Base-by-base conservation (phyloP, 2,113 vertebrate species). In the Tetrao urogallus region DNA sequence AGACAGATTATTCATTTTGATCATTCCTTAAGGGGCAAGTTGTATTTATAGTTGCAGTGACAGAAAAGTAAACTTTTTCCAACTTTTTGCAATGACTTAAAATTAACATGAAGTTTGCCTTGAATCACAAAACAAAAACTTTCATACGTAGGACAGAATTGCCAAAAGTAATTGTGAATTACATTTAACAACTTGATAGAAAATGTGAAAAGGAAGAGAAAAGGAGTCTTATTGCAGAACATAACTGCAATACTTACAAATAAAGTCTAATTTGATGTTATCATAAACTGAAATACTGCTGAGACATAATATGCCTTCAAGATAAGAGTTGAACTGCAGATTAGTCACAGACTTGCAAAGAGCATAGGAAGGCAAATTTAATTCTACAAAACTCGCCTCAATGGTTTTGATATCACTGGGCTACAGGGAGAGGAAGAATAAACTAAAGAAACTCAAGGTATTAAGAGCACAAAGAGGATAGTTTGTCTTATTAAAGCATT, bases 241-340 rank as follows among this genome's bases (percentile, higher is more conserved):
- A 28, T 84, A 90, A 84, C 78, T 81, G 63, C 72, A 82, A 25
- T 82, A 78, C 50, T 89, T 90, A 93, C 72, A 64, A 57, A 47
- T 86, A 36, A 89, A 82, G 48, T 76, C 92, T 92, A 89, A 74
- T 94, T 80, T 85, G 60, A 74, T 89, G 52, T 70, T 90, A 63
- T 6, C 13, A 7, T 88, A 60, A 93, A 90, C 65, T 82, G 18
- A 63, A 85, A 87, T 82, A 92, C 36, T 87, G 24, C 74, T 82
- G 54, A 22, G 22, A 80, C 13, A 15, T 48, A 65, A 14, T 86
- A 61, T 42, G 54, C 14, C 36, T 28, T 87, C 21, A 75, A 63
- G 84, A 79, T 15, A 69, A 74, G n/a, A 76, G 36, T 11, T 86
- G 58, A 85, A 71, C 40, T 30, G 34, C 65, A 7, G 50, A 74